phyloP scores from a whole-genome alignment of 2,113 vertebrate species.

The Rhynchomys soricoides region DNA sequence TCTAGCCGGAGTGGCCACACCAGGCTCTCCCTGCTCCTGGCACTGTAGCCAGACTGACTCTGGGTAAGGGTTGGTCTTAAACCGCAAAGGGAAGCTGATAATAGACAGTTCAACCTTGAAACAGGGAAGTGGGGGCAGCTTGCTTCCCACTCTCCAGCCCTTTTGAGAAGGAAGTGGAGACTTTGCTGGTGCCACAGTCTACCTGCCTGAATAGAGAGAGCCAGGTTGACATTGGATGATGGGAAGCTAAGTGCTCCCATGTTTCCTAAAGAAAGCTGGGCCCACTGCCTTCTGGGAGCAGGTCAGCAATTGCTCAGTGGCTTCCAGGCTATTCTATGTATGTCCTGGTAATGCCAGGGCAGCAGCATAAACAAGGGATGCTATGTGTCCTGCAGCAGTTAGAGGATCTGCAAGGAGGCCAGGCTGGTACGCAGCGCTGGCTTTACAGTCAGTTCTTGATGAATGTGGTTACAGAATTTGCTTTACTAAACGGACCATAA shows the following conservation, averaged over 20 bases:
- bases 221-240: neutral
- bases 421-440: neutral
- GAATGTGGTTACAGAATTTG: neutral
- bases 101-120: neutral
- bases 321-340: rapidly evolving
- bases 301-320: neutral
- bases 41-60: too few relatives aligned
- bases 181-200: neutral
- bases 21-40: neutral
- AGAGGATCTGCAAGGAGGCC: rapidly evolving
- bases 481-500: neutral
- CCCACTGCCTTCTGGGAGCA: neutral
- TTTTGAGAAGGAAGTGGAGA: neutral
- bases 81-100: neutral
- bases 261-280: neutral
- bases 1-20: neutral
- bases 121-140: neutral
- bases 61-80: neutral
- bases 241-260: too few relatives aligned
- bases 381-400: neutral
- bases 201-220: neutral
- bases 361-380: too few relatives aligned
- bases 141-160: neutral
- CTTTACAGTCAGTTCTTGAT: neutral
- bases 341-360: neutral